These are phyloP conservation scores for Trichonephila clavata DNA, from an alignment of 1,140 invertebrate genomes.

Conservation along the genomic window DNA sequence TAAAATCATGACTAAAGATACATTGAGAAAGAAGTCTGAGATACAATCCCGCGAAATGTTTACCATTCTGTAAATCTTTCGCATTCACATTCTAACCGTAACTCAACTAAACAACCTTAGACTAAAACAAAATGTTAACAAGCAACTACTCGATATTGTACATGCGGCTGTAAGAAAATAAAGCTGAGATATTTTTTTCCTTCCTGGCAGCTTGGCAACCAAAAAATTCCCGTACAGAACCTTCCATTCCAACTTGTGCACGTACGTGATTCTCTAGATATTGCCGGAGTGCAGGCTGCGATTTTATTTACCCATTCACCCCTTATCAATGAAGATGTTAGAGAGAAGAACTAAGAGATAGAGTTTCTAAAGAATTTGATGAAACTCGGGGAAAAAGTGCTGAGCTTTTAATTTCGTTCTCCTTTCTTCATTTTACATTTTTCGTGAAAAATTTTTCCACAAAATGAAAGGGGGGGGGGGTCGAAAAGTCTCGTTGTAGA, in stretches of 20 bases:
- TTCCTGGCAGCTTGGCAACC: background rate
- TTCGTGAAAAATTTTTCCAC: background rate
- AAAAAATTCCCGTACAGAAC: background rate
- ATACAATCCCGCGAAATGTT: no score
- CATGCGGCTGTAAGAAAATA: no score
- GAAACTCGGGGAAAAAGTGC: conserved; percentile 37
- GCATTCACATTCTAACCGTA: no score
- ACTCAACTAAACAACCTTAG: no score
- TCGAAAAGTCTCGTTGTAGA: background rate
- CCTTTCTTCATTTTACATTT: conserved; percentile 31
- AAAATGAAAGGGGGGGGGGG: background rate
- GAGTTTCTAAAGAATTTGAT: conserved; percentile 51
- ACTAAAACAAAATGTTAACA: no score
- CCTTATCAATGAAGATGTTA: conserved; percentile 41
- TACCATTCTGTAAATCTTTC: no score
- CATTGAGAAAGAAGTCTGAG: no score
- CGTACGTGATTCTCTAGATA: background rate
- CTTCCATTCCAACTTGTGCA: background rate
- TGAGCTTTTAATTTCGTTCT: conserved; percentile 55
- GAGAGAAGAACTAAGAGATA: background rate
- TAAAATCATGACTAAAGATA: no score
- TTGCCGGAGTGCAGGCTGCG: background rate
- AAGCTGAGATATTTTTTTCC: no score
- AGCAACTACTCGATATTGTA: no score
- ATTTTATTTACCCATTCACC: background rate